Evolutionary conservation across 2,888 invertebrate genomes (phyloP).

Genomic region (Erebia epiphron): DNA sequence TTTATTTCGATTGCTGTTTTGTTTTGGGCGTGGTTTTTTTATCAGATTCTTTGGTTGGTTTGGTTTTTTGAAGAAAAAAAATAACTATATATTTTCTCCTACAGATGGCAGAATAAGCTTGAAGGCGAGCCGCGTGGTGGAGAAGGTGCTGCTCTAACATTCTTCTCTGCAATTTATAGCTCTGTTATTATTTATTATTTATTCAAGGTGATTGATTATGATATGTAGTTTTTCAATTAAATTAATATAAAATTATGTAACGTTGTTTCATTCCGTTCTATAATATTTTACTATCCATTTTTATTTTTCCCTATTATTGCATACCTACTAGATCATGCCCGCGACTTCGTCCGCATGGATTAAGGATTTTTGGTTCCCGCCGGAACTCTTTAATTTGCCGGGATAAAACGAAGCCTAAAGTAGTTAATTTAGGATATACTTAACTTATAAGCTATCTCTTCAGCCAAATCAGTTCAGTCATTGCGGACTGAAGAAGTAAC

Average conservation of each 20-base stretch:
- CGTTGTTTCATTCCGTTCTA: constrained; percentile 15
- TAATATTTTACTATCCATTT: background rate
- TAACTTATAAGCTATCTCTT: background rate
- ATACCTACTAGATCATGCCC: background rate
- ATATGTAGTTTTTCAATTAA: constrained; percentile 9
- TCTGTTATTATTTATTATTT: constrained; percentile 7
- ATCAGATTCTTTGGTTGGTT: background rate
- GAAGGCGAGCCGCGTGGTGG: constrained; percentile 73
- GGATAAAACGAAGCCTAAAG: too few relatives aligned
- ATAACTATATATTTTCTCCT: constrained; percentile 38
- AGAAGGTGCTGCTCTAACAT: constrained; percentile 64
- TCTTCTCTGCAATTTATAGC: background rate
- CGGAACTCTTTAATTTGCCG: too few relatives aligned
- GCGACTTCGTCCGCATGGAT: too few relatives aligned
- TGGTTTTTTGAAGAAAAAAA: too few relatives aligned
- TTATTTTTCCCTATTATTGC: background rate
- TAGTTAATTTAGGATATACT: too few relatives aligned
- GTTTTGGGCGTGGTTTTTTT: background rate
- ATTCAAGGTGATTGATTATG: constrained; percentile 33
- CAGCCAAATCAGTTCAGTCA: background rate
- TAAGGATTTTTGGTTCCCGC: too few relatives aligned
- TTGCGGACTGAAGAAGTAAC: too few relatives aligned
- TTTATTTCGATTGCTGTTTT: constrained; percentile 1
- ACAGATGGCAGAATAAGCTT: constrained; percentile 76
- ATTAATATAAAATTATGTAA: background rate